Evolutionary conservation across 1,140 invertebrate genomes (phyloP), one percentile per base, ranked within the genome.

Genomic region (Chionoecetes opilio): DNA sequence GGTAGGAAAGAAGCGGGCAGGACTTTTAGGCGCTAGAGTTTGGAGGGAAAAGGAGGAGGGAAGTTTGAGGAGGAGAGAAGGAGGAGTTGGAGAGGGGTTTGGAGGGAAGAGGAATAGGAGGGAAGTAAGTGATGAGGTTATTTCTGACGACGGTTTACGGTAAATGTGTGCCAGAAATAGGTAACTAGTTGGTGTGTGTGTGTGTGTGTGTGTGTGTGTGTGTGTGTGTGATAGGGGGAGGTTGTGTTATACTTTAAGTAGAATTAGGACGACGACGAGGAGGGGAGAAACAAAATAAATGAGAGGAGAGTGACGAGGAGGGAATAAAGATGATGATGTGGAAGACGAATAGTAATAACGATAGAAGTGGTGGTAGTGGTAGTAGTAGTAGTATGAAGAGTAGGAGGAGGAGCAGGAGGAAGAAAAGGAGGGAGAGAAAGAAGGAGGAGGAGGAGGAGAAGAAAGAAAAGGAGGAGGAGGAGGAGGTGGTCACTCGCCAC

Each of bases 181-280:
- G 63, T 31, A 17, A 53, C 46, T 53, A 17, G 46, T 53, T 53
- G 46, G 8, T 9, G 11, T 86, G 84, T 34, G 29, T 86, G 84
- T 86, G 84, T 86, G 84, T 86, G 84, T 86, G 84, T 86, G 84
- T 86, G 84, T 86, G 84, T 86, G 84, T 86, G 84, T 86, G 84
- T 86, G 84, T 86, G 84, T 75, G 63, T 75, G 82, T 84, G 63
- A 75, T 75, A 75, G 63, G n/a, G 21, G 26, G 21, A 75, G n/a
- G 63, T 75, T 26, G 11, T 75, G n/a, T 75, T 11, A 26, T 75
- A n/a, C 63, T 6, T 11, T n/a, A 3, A 75, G 63, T 26, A n/a
- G 63, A 1, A n/a, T 17, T 26, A n/a, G 63, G 11, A 75, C 21
- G 8, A n/a, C 21, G 9, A 75, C 21, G 63, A 75, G 63, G 63